Evolutionary conservation across 2,113 vertebrate genomes (phyloP).

Genomic region (Circaetus cinerascens): DNA sequence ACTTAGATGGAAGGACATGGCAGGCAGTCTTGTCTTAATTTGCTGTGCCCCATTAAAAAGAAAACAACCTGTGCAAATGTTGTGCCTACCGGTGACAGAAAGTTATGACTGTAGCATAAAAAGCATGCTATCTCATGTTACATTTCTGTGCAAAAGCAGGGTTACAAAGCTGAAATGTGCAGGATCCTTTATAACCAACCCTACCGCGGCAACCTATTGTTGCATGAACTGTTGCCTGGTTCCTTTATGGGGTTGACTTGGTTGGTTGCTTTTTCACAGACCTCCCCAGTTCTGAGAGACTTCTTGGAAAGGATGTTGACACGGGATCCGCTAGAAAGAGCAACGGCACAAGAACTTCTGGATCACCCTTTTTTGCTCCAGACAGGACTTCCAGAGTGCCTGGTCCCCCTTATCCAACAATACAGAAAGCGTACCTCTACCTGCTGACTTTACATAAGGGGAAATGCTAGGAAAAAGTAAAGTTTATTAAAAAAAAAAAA

Average conservation of each 20-base stretch:
- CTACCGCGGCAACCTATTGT: not conserved
- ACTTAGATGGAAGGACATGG: not conserved
- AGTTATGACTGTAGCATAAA: too few species aligned
- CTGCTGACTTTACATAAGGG: slow-evolving; percentile 65
- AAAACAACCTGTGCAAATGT: not conserved
- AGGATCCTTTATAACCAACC: not conserved
- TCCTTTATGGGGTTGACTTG: not conserved
- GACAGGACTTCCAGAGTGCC: slow-evolving; percentile 92
- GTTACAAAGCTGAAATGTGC: not conserved
- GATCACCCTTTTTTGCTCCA: slow-evolving; percentile 97
- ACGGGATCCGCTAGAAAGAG: slow-evolving; percentile 88
- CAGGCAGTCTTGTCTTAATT: not conserved
- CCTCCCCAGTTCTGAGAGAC: slow-evolving; percentile 92
- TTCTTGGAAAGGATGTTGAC: slow-evolving; percentile 96
- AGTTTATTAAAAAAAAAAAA: not conserved
- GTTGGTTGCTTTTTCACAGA: slow-evolving; percentile 72
- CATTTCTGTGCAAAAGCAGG: not conserved
- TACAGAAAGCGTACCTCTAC: slow-evolving; percentile 87
- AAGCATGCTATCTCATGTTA: too few species aligned
- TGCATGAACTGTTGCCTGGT: not conserved
- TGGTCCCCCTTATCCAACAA: slow-evolving; percentile 94
- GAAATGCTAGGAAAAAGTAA: not conserved
- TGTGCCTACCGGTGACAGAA: not conserved
- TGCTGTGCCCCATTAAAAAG: not conserved
- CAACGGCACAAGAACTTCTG: slow-evolving; percentile 91